Percentiles rank a stretch among this genome's conserved stretches.
These are phyloP conservation scores for Corythornis vintsioides DNA, from an alignment of 2,113 vertebrate genomes.

Conservation along the genomic window DNA sequence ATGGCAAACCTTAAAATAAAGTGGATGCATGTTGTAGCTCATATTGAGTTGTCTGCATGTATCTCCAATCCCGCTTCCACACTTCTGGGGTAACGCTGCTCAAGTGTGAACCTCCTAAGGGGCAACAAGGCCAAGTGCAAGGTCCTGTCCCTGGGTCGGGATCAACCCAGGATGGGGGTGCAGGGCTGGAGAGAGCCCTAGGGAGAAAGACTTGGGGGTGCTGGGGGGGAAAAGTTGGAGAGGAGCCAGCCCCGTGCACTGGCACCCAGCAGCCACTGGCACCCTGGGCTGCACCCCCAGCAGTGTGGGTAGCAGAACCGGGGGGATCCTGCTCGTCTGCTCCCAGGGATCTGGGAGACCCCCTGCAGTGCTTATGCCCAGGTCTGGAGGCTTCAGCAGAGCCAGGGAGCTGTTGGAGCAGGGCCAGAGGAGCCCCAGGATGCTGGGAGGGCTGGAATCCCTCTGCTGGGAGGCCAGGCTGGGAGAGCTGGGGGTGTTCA, in stretches of 20 bases:
- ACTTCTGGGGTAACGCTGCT: neutral
- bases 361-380: no score
- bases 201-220: neutral
- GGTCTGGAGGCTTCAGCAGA: no score
- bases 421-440: no score
- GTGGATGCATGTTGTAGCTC: no score
- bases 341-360: rapidly evolving
- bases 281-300: neutral
- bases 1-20: no score
- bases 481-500: no score
- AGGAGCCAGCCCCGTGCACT: rapidly evolving
- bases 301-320: rapidly evolving
- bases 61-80: no score
- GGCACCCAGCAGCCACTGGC: rapidly evolving
- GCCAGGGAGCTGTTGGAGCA: no score
- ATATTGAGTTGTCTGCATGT: no score
- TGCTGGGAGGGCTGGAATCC: no score
- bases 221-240: neutral
- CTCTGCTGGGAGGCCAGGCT: no score
- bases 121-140: neutral
- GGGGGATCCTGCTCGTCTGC: neutral
- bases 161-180: neutral
- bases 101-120: neutral
- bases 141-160: neutral
- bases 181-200: neutral